Evolutionary conservation across 2,888 invertebrate species (phyloP), one percentile per base, ranked within the genome.

Genomic region (Chaitophorus viminalis): DNA sequence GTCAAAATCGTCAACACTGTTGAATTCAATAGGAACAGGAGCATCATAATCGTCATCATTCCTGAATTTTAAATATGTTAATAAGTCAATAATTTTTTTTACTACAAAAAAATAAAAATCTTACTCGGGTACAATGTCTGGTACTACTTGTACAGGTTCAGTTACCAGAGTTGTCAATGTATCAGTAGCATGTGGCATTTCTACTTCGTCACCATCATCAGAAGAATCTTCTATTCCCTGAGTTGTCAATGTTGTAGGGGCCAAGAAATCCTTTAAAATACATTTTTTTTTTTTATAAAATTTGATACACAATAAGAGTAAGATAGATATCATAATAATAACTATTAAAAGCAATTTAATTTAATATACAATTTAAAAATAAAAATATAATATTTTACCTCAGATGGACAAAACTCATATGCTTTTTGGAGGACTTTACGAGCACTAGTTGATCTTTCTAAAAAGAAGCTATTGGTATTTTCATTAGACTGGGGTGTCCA

Each of bases 371-470:
- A 68, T 33, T 5, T 72, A 65, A 39, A n/a, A 33, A n/a, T 46
- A 11, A 0, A 60, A 46, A 17, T 70, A 31, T 70, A 60, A 60
- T 29, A 18, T 68, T 89, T 88, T 90, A 93, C 95, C 90, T 94
- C 94, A 90, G 95, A 95, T 1, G 95, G 95, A 90, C 95, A 94
- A 68, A 96, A 92, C 91, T 96, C 96, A 90, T 94, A 93, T 11
- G 96, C 96, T 91, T 95, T 93, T 90, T 95, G 94, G 89, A 98
- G 93, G 0, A 97, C 98, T 91, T 96, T 96, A 89, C 96, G 94
- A 0, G 98, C 98, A 90, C 98, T 98, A 91, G 96, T 97, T 90
- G 98, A 98, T 90, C 98, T 94, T 91, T 98, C 98, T 90, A 99
- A 92, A 93, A 97, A 98, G 92, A 96, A 98, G 84, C 98, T 98